Conservation (phyloP, 1,140 invertebrate genomes). For the Atta cephalotes region DNA sequence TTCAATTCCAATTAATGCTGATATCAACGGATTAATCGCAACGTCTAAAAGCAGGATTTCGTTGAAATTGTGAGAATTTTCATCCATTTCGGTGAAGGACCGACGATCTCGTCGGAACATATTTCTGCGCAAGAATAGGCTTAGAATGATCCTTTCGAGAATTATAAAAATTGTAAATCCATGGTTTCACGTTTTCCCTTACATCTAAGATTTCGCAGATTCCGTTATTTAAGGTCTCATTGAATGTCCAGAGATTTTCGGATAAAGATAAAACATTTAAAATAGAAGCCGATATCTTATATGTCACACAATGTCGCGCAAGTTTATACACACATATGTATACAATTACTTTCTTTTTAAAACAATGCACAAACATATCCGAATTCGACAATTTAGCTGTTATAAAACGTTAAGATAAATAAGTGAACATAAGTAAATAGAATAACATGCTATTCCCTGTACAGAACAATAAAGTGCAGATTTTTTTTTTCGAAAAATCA, state of each 20-base stretch:
- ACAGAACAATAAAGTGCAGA: neutral
- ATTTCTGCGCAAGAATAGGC: conserved; percentile 18
- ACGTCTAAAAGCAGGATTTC: conserved; percentile 40
- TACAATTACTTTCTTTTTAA: conserved; percentile 25
- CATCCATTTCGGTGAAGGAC: neutral
- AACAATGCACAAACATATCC: conserved; percentile 14
- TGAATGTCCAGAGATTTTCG: conserved; percentile 23
- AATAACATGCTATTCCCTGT: conserved; percentile 27
- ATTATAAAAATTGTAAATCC: conserved; percentile 54
- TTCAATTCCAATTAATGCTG: conserved; percentile 14
- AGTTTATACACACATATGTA: conserved; percentile 17
- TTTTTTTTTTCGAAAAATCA: conserved; percentile 20
- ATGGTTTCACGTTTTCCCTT: conserved; percentile 24
- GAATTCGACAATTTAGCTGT: conserved; percentile 17
- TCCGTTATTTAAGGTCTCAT: conserved; percentile 15
- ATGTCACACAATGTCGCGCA: conserved; percentile 36
- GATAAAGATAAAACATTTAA: conserved; percentile 30
- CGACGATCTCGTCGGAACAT: neutral
- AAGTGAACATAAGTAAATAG: conserved; percentile 13
- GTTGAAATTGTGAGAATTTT: conserved; percentile 14
- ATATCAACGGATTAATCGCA: conserved; percentile 40
- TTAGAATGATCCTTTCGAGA: conserved; percentile 29
- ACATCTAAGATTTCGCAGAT: conserved; percentile 34
- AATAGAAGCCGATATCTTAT: conserved; percentile 24
- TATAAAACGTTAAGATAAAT: conserved; percentile 18